Base-by-base conservation (phyloP, 2,888 invertebrate genomes). In the Caenorhabditis parvicauda region DNA sequence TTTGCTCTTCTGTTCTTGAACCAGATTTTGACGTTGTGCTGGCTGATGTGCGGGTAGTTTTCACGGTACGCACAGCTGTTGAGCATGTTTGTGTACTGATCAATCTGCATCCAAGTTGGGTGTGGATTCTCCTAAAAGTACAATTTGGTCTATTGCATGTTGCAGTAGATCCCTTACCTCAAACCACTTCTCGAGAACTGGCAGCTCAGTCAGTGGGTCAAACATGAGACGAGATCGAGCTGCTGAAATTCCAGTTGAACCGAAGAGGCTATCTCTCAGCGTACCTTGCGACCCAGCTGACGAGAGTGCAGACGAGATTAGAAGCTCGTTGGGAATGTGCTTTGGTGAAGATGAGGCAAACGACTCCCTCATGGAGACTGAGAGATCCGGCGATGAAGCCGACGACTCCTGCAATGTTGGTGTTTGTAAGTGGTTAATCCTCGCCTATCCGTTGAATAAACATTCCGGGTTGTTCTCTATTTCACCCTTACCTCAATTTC, bases 1-100 rank as follows among this genome's bases (percentile, higher is more conserved):
- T 98, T 98, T 74, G 98, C 98, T 56, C 98, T 87, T 41, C 96
- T 89, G 82, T 98, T 98, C 83, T 81, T 81, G 72, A 81, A 98
- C 98, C 98, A 98, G 83, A 98, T 93, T 58, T 98, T 96, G 70
- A 98, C 95, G 82, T 98, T 98, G 85, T 96, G 96, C 41, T 95
- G 92, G 83, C 96, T 96, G 64, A 98, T 86, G n/a, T 92, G 88
- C 1, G 96, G 98, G 83, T 96, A 98, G 84, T 96, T 95, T 84
- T 94, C 94, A 80, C 73, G 47, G 83, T 96, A 98, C 50, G 92
- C 91, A 89, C 94, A 93, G 66, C 90, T 87, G 83, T 98, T 98
- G 74, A 98, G 86, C 82, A 94, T 93, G 80, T 95, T 93, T 2
- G 96, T 96, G 83, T 94, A 98, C 83, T 95, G 93, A 72, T 96